These are phyloP conservation scores for Hemicentrotus pulcherrimus DNA, from an alignment of 35 echinoderm and acorn worm genomes.

Conservation along the genomic window DNA sequence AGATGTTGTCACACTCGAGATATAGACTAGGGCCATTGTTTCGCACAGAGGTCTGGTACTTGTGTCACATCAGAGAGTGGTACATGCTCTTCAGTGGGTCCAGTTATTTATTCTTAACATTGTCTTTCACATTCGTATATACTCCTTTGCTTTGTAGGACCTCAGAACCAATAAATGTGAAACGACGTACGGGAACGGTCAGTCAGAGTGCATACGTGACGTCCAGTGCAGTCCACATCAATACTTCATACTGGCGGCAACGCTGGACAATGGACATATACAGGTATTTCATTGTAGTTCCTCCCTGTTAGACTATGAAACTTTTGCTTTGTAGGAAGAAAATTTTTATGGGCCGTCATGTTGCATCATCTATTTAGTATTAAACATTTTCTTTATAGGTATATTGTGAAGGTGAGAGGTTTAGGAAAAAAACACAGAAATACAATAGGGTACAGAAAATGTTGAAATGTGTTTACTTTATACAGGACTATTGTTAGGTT, in stretches of 20 bases:
- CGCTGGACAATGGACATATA: constrained; percentile 83
- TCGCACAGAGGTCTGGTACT: constrained; percentile 50
- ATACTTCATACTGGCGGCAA: constrained; percentile 85
- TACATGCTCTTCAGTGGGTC: constrained; percentile 90
- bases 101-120: no score
- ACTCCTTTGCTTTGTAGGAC: constrained; percentile 62
- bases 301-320: neutral
- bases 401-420: no score
- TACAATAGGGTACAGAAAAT: no score
- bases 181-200: constrained; percentile 58
- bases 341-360: no score
- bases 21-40: no score
- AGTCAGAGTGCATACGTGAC: constrained; percentile 74
- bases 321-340: neutral
- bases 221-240: constrained; percentile 86
- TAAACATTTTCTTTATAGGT: no score
- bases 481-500: no score
- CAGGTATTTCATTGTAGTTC: constrained; percentile 55
- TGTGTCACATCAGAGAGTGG: constrained; percentile 77
- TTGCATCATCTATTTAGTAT: no score
- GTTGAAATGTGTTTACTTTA: no score
- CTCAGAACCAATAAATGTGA: constrained; percentile 69
- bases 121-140: no score
- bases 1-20: no score
- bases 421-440: no score